A percentile compares a stretch with the other conserved stretches of the same genome.
Conservation (phyloP, 2,797 vertebrate genomes). For the Meriones psammophilus region DNA sequence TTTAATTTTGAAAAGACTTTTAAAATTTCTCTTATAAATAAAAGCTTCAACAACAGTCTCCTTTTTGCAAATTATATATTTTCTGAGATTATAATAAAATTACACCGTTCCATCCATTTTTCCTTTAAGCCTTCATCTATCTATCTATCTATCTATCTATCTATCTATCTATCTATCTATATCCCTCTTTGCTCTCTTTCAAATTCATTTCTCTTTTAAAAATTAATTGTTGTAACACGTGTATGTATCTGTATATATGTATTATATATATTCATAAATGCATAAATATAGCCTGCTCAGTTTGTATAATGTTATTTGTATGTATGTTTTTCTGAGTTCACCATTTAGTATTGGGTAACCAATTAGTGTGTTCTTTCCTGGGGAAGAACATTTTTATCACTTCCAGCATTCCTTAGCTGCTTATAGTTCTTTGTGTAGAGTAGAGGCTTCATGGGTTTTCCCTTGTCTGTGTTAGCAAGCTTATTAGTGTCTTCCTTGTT, state of each 20-base stretch:
- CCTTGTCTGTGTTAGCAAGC: background rate
- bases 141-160: too few species aligned
- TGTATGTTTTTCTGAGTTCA: background rate
- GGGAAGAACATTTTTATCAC: background rate
- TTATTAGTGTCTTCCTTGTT: background rate
- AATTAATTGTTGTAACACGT: background rate
- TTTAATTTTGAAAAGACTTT: slow-evolving; percentile 24
- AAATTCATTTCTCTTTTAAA: background rate
- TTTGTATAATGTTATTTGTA: background rate
- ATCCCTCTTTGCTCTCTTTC: background rate
- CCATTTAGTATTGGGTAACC: background rate
- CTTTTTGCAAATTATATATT: background rate
- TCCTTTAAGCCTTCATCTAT: too few species aligned
- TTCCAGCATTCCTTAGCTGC: background rate
- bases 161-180: background rate
- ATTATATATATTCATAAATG: background rate
- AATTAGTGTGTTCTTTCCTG: background rate
- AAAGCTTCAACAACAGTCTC: background rate
- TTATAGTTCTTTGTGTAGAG: background rate
- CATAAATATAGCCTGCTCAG: background rate
- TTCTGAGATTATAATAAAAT: background rate
- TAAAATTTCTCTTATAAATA: background rate
- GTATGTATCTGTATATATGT: background rate
- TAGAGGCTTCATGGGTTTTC: background rate
- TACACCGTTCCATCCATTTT: background rate